A percentile compares a stretch with the other conserved stretches of the same genome.
phyloP scores from a whole-genome alignment of 35 echinoderm and acorn worm genomes.

The Chiridota heheva region DNA sequence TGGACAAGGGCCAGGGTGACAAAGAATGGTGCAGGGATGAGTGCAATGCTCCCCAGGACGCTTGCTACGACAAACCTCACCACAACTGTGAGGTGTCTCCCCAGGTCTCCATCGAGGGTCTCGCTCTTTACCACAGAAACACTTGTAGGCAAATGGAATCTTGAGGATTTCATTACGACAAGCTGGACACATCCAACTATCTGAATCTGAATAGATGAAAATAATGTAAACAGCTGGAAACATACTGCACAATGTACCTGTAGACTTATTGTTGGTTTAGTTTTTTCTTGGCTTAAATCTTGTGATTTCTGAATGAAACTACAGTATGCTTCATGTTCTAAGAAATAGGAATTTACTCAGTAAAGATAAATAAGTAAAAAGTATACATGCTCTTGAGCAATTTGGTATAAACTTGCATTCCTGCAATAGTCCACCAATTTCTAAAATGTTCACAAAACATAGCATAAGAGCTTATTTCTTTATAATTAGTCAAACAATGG shows the following conservation, averaged over 20 bases:
- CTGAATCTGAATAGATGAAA: conserved; percentile 36
- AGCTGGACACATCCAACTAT: conserved; percentile 94
- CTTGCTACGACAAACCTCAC: conserved; percentile 80
- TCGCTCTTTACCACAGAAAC: conserved; percentile 86
- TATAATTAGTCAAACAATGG: no score
- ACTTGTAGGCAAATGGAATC: conserved; percentile 82
- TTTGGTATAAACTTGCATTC: no score
- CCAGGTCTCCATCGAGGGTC: conserved; percentile 70
- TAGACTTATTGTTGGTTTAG: no score
- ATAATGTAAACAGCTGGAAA: not conserved
- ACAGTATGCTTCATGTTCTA: no score
- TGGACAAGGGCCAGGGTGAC: conserved; percentile 95
- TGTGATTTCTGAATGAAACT: no score
- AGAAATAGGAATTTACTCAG: no score
- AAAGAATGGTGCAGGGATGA: conserved; percentile 88
- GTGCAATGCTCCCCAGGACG: conserved; percentile 66
- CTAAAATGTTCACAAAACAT: no score
- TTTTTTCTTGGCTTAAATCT: no score
- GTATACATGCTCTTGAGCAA: no score
- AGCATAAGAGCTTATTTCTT: no score
- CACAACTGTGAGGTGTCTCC: conserved; percentile 82
- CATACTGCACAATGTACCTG: not conserved
- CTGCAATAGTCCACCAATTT: no score
- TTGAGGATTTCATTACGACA: conserved; percentile 62
- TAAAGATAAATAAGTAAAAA: no score